Percentiles rank a stretch among this genome's conserved stretches.
Conservation (phyloP, 2,888 invertebrate genomes). For the Conops quadrifasciatus region DNA sequence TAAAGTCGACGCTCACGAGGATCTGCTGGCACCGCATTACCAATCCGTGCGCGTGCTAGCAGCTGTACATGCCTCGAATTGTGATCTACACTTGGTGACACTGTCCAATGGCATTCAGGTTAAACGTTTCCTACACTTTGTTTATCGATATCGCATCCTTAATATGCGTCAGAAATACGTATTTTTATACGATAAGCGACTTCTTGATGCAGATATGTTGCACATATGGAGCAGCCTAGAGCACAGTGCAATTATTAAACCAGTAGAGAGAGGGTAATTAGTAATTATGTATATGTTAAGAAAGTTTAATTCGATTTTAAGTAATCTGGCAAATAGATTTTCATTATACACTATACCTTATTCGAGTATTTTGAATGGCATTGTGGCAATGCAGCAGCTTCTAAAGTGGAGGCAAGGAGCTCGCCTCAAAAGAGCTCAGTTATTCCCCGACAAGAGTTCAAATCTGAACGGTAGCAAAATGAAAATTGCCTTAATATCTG, state of each 20-base stretch:
- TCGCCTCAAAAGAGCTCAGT: conserved; percentile 58
- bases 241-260: conserved; percentile 75
- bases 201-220: conserved; percentile 73
- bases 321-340: conserved; percentile 69
- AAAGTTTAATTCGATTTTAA: no score
- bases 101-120: conserved; percentile 77
- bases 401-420: conserved; percentile 75
- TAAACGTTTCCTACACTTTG: conserved; percentile 73
- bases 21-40: conserved; percentile 71
- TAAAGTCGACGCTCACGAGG: conserved; percentile 72
- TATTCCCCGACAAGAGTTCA: conserved; percentile 62
- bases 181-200: conserved; percentile 74
- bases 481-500: neutral
- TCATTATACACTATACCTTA: conserved; percentile 79
- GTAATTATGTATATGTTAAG: no score
- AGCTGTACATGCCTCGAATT: conserved; percentile 72
- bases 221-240: conserved; percentile 82
- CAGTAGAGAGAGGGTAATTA: conserved; percentile 20
- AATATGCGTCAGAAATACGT: conserved; percentile 78
- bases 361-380: conserved; percentile 70
- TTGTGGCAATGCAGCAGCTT: conserved; percentile 71
- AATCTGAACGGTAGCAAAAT: conserved; percentile 57
- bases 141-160: conserved; percentile 75
- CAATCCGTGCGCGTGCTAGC: conserved; percentile 69
- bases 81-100: conserved; percentile 76